Base-by-base conservation (phyloP, 1,140 invertebrate species). In the Propsilocerus akamusi region DNA sequence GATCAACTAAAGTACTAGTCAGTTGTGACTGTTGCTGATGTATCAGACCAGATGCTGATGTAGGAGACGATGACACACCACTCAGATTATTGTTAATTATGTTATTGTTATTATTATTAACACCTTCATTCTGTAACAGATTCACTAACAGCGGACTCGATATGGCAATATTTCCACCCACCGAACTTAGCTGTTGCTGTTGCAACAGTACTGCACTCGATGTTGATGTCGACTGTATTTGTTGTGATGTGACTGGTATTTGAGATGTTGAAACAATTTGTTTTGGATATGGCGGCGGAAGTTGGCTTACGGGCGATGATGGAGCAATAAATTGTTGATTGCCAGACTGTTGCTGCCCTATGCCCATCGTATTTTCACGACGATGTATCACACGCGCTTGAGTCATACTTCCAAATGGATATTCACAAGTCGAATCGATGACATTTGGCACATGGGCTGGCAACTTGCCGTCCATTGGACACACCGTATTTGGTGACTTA, bases 91-190 rank as follows among this genome's bases (percentile, higher is more conserved):
- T 28, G 22, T 22, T 46, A n/a, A n/a, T n/a, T n/a, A n/a, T n/a
- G n/a, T n/a, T n/a, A n/a, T n/a, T n/a, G 25, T 10, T 37, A 37
- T 17, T 41, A 41, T 41, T 46, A 49, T 46, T 54, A 48, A 72
- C 66, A 47, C 78, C 81, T 59, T 91, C 86, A 61, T 86, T 92
- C 70, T 93, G 88, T 54, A 94, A 68, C 49, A 94, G 67, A 68
- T 94, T 95, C 3, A 94, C 89, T 37, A 94, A 70, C 49, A 94
- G 66, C n/a, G 89, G 89, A 64, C 86, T 91, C 51, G 86, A 86
- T 56, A 86, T 74, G 20, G 81, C 81, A 26, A 82, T 65, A 61
- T 72, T 58, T 59, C 65, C 50, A 17, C 34, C 14, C 59, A 65
- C 48, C 3, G 25, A 24, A 46, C 24, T 54, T 57, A 59, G 64